Evolutionary conservation across 2,888 invertebrate species (phyloP), one percentile per base, ranked within the genome.

Genomic region (Amblyteles armatorius): DNA sequence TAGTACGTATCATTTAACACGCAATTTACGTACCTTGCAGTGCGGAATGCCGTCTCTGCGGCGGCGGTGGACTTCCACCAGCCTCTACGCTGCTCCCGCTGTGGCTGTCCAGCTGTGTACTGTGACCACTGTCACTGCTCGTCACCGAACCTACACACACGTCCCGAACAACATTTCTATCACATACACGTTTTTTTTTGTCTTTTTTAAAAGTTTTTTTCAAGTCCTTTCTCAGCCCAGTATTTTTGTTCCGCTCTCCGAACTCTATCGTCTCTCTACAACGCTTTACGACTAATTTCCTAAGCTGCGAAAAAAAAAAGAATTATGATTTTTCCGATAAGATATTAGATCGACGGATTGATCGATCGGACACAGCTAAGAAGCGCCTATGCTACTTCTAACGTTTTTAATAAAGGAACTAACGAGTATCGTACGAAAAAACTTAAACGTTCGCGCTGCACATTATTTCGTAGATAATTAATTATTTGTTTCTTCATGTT

Each of bases 61-160:
- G 94, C 89, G 94, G 94, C 79, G 95, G 95, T 88, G 95, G 94
- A 91, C 94, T 94, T 88, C 94, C 94, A 89, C 94, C 94, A 81
- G 94, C 94, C 88, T 94, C 94, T 83, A 94, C 94, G 87, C 95
- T 95, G 94, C 95, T 95, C 91, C 95, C 95, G 90, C 95, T 95
- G 92, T 95, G 95, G 90, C 95, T 95, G 93, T 95, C 96, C 90
- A 95, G 94, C 93, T 97, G 97, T 81, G 97, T 97, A 91, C 97
- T 97, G 94, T 97, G 97, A 91, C 98, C 98, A 92, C 97, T 97
- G 95, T 98, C 98, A 94, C 98, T 98, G 91, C 98, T 98, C 90
- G 98, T 98, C 92, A 98, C 97, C 90, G 98, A 98, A 94, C 97
- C 97, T 94, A 94, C 92, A 89, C 93, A 94, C 91, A 93, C 90